Base-by-base conservation (phyloP, 2,113 vertebrate genomes). In the Lota lota region DNA sequence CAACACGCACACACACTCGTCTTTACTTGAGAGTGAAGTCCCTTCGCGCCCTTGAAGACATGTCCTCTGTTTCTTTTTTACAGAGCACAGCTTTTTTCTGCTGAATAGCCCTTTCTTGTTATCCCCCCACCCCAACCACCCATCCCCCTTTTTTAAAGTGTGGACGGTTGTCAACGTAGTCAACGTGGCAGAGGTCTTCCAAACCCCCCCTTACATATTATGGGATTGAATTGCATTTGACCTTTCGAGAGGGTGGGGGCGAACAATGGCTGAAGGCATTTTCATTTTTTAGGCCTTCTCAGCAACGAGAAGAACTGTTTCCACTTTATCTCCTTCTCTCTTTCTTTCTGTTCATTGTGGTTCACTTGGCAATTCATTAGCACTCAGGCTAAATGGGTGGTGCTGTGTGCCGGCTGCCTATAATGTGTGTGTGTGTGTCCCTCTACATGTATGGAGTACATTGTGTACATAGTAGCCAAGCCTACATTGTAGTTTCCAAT, bases 211-310 rank as follows among this genome's bases (percentile, higher is more conserved):
- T 47, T 20, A 70, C 75, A 74, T 87, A 84, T 89, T 90, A 81
- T 81, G 75, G 90, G 89, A 91, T 88, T 91, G 81, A 87, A 93
- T 90, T 87, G 88, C 82, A 64, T 89, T 88, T 93, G 90, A 91
- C 90, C 92, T 92, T 92, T 91, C 85, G 75, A 53, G 84, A 83
- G 88, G 28, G 10, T 14, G 40, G 40, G 40, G 2, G 10, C 40
- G 12, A 90, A 91, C 90, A 93, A 92, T 91, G 85, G 89, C 84
- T 82, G 76, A 87, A 91, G 88, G 83, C 83, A 83, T 90, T 89
- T 47, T 91, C 73, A 75, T 79, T 89, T 87, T 82, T 89, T 74
- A 84, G 86, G 81, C 79, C 86, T 87, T 85, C 83, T 87, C 80
- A 72, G 67, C 58, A 71, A 14, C 40, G 40, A 47, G 40, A 6